phyloP scores from a whole-genome alignment of 2,888 invertebrate genomes.

The Polyommatus icarus region DNA sequence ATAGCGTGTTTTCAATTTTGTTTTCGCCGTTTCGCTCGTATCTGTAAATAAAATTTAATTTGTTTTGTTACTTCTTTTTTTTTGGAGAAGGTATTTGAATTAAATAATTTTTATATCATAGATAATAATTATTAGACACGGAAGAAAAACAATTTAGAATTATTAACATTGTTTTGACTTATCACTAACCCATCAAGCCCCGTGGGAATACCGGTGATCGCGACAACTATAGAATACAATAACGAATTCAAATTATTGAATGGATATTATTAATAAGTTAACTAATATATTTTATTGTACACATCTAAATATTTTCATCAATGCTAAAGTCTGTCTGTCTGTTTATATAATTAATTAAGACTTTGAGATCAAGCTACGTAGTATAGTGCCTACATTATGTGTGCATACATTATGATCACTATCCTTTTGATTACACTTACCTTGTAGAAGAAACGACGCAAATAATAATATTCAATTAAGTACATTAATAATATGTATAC shows the following conservation, averaged over 20 bases:
- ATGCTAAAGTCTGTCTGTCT: too few species aligned
- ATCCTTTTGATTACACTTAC: neutral
- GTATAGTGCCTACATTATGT: too few species aligned
- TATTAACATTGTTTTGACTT: too few species aligned
- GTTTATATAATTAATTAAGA: too few species aligned
- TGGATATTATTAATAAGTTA: too few species aligned
- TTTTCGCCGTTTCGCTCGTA: conserved; percentile 49
- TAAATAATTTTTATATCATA: neutral
- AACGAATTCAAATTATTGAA: too few species aligned
- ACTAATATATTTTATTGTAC: too few species aligned
- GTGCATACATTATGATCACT: neutral
- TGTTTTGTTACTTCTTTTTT: conserved; percentile 37
- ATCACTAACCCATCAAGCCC: too few species aligned
- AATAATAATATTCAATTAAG: neutral
- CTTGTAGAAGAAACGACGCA: neutral
- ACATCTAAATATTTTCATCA: too few species aligned
- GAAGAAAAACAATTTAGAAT: too few species aligned
- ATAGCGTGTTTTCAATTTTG: conserved; percentile 79
- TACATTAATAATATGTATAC: neutral
- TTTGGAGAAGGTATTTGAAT: neutral
- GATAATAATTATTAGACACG: neutral
- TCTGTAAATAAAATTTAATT: conserved; percentile 47
- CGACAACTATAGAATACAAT: too few species aligned
- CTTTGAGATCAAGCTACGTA: neutral
- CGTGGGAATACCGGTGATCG: too few species aligned